A percentile compares a stretch with the other conserved stretches of the same genome.
phyloP scores from a whole-genome alignment of 1,140 invertebrate genomes.

The Contarinia nasturtii region DNA sequence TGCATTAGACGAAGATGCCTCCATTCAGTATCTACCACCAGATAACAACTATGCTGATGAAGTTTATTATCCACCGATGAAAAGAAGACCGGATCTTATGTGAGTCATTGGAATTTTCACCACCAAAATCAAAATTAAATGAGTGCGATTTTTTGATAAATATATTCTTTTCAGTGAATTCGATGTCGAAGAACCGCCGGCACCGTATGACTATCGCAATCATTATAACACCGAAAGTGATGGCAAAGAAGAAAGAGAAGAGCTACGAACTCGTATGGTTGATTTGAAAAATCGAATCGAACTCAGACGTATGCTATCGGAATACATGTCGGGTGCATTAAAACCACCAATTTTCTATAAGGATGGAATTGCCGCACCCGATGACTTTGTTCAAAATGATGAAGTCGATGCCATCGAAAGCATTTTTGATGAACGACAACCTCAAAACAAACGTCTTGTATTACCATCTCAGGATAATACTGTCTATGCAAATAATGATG shows the following conservation, averaged over 20 bases:
- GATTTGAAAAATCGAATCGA: constrained; percentile 6
- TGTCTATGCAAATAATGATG: too few species aligned
- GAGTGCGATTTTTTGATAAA: background rate
- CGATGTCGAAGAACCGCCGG: constrained; percentile 14
- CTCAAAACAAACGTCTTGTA: background rate
- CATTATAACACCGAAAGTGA: background rate
- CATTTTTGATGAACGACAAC: background rate
- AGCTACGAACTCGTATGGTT: constrained; percentile 1
- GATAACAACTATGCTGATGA: constrained; percentile 50
- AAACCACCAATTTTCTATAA: constrained; percentile 1
- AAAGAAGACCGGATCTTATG: background rate
- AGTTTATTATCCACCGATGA: constrained; percentile 47
- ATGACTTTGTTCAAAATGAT: background rate
- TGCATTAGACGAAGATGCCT: constrained; percentile 44
- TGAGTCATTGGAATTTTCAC: background rate
- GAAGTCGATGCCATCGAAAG: background rate
- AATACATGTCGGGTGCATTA: constrained; percentile 1
- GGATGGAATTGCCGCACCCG: background rate
- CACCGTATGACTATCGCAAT: constrained; percentile 4
- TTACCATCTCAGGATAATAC: too few species aligned
- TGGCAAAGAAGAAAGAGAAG: background rate
- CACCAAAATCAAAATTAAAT: constrained; percentile 2
- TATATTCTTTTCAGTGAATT: constrained; percentile 1
- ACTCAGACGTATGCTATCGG: constrained; percentile 4
- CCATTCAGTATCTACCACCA: constrained; percentile 59